A percentile compares a stretch with the other conserved stretches of the same genome.
phyloP scores from a whole-genome alignment of 1,140 invertebrate species.

The Bombus polaris region DNA sequence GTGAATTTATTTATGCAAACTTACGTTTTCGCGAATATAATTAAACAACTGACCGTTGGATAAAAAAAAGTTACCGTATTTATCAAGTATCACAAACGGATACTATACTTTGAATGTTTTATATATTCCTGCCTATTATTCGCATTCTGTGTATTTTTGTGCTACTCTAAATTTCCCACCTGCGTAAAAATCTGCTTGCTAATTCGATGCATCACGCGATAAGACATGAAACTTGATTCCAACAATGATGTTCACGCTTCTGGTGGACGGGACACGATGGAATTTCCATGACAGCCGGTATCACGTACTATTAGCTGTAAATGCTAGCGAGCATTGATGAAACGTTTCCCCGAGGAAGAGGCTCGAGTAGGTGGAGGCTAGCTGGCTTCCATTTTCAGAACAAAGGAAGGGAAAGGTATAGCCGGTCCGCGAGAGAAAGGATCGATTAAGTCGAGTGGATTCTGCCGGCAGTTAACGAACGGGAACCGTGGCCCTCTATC shows the following conservation, averaged over 20 bases:
- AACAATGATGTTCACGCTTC: slow-evolving; percentile 8
- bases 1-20: not conserved
- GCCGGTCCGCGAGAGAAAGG: slow-evolving; percentile 54
- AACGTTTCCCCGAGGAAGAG: not conserved
- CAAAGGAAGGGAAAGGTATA: slow-evolving; percentile 54
- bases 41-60: not conserved
- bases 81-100: no score
- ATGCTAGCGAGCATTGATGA: slow-evolving; percentile 21
- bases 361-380: not conserved
- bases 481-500: slow-evolving; percentile 35
- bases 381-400: slow-evolving; percentile 54
- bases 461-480: slow-evolving; percentile 67
- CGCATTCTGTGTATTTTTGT: no score
- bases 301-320: slow-evolving; percentile 39
- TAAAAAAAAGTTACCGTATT: no score
- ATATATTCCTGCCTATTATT: no score
- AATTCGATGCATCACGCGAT: not conserved
- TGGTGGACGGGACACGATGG: not conserved
- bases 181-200: not conserved
- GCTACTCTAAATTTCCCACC: not conserved
- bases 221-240: not conserved
- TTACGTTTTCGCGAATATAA: not conserved
- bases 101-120: no score
- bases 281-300: slow-evolving; percentile 23
- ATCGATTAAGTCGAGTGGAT: slow-evolving; percentile 71